Conservation (phyloP, 2,113 vertebrate genomes). For the Esox niger region DNA sequence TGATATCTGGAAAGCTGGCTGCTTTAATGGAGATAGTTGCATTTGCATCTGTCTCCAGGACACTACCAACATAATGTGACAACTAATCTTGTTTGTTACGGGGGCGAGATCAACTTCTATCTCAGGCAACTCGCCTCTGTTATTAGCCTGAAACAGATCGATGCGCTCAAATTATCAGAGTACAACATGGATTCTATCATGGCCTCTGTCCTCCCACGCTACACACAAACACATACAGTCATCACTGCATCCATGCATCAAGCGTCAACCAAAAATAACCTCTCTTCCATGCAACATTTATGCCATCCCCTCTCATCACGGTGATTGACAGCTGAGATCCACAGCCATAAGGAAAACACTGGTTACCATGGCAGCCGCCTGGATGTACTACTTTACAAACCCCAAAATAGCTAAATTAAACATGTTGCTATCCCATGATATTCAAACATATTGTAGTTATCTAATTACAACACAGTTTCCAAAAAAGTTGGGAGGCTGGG, state of each 20-base stretch:
- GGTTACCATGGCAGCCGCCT: conserved; percentile 31
- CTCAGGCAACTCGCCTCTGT: conserved; percentile 18
- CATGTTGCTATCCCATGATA: too few relatives aligned
- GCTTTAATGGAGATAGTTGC: too few relatives aligned
- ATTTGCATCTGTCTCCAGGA: conserved; percentile 7
- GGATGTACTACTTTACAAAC: not conserved
- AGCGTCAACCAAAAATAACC: conserved; percentile 62
- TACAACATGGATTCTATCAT: conserved; percentile 52
- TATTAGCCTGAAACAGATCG: conserved; percentile 34
- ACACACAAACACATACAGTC: conserved; percentile 24
- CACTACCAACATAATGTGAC: conserved; percentile 32
- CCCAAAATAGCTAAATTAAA: too few relatives aligned
- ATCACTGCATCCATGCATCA: conserved; percentile 29
- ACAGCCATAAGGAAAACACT: conserved; percentile 51
- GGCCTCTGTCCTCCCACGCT: conserved; percentile 50
- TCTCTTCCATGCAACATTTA: conserved; percentile 59
- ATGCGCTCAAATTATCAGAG: conserved; percentile 45
- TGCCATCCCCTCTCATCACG: conserved; percentile 36
- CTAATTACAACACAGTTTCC: too few relatives aligned
- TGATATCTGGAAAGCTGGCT: too few relatives aligned
- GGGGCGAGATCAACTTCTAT: conserved; percentile 36
- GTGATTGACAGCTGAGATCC: conserved; percentile 46
- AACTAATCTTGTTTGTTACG: conserved; percentile 29
- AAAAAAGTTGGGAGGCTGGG: too few relatives aligned
- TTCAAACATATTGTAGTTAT: too few relatives aligned